These are phyloP conservation scores for Podilymbus podiceps DNA, from an alignment of 2,113 vertebrate species.

Conservation along the genomic window DNA sequence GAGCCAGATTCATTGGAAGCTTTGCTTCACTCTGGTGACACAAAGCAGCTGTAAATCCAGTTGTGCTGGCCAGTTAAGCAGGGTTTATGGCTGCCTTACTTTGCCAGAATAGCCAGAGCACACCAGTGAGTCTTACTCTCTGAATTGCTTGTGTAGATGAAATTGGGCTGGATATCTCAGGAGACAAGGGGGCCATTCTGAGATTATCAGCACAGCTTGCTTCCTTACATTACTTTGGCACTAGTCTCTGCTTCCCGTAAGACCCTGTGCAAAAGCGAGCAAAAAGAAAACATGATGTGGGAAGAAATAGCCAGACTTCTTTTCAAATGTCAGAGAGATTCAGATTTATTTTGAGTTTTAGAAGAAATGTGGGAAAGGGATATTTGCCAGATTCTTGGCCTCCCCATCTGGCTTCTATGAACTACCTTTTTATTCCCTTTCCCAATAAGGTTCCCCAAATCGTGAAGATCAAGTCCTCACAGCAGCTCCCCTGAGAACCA, in stretches of 20 bases:
- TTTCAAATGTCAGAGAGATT: conserved; percentile 60
- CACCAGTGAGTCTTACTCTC: background rate
- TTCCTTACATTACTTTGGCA: conserved; percentile 49
- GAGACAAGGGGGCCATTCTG: background rate
- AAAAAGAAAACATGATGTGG: conserved; percentile 61
- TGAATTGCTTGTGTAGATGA: background rate
- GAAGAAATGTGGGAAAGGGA: conserved; percentile 55
- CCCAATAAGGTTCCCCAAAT: conserved; percentile 23
- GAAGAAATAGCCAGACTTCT: conserved; percentile 63
- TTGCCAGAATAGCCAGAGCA: background rate
- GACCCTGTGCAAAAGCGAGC: conserved; percentile 53
- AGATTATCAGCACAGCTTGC: conserved; percentile 60
- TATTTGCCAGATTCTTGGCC: conserved; percentile 60
- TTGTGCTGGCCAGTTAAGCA: background rate
- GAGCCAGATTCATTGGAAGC: background rate
- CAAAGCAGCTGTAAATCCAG: background rate
- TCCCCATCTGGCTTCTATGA: conserved; percentile 61
- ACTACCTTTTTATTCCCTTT: conserved; percentile 57
- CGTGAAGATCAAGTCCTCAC: background rate
- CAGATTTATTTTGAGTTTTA: conserved; percentile 66
- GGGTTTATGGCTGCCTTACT: background rate
- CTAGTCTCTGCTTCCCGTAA: conserved; percentile 31
- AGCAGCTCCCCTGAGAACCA: background rate
- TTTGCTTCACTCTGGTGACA: background rate
- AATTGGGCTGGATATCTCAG: background rate